Base-by-base conservation (phyloP, 2,113 vertebrate genomes). In the Microtus ochrogaster region DNA sequence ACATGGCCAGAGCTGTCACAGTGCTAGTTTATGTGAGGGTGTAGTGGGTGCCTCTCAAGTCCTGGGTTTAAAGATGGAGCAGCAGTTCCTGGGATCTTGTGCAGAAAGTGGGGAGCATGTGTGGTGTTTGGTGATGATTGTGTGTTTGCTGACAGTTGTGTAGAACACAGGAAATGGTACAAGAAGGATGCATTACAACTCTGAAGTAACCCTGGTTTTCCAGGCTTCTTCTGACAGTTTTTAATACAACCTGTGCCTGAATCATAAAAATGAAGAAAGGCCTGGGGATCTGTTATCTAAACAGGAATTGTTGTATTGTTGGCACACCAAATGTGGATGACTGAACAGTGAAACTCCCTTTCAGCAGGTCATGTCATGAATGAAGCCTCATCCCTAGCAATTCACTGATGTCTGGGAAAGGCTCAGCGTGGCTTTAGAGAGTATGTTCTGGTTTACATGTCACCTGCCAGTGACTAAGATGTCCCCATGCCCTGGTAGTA, bases 351-450 rank as follows among this genome's bases (percentile, higher is more conserved):
- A 95, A 36, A 8, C 30, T 85, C 41, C 41, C 10, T 36, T 86
- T 68, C 6, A 66, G 92, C 33, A 78, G 41, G 30, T 22, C 68
- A 14, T 30, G 7, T 74, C 44, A 91, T 47, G n/a, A 93, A 82
- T 66, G 28, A n/a, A n/a, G 21, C 65, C 44, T 74, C 92, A 90
- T 77, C 55, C 63, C 49, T 65, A 47, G 26, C 21, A 83, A n/a
- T 58, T 49, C n/a, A n/a, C 55, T 79, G 12, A 77, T 79, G 91
- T 73, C 77, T 95, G n/a, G 61, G 82, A 85, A 89, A 89, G 61
- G 24, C 72, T 66, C 61, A 79, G 17, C 30, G n/a, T 86, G 88
- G 47, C 89, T 96, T 94, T 74, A 66, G 33, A 78, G 58, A 88
- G 21, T 77, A 22, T 19, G 41, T 72, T 92, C 41, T 92, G 6